phyloP scores from a whole-genome alignment of 1,140 invertebrate species.

The Hypsibius dujardini region DNA sequence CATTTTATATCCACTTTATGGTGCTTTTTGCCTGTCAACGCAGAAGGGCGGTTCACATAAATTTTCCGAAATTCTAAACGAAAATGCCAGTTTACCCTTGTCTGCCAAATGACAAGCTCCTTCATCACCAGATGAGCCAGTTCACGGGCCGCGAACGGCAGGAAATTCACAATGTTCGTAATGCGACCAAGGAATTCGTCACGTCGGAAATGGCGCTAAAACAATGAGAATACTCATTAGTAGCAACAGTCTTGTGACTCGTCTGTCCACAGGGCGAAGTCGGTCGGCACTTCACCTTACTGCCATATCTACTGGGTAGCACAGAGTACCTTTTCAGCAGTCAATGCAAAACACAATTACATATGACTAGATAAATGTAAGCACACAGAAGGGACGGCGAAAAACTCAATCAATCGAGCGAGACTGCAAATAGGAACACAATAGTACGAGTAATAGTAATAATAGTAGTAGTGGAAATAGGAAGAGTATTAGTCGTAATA shows the following conservation, averaged over 20 bases:
- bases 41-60: no score
- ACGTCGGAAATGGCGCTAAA: constrained; percentile 51
- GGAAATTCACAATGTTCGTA: constrained; percentile 83
- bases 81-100: no score
- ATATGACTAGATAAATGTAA: no score
- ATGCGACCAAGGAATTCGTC: constrained; percentile 84
- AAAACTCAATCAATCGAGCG: background rate
- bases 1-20: constrained; percentile 63
- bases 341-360: no score
- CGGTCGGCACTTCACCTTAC: constrained; percentile 38
- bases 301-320: constrained; percentile 46
- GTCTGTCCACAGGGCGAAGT: background rate
- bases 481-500: no score
- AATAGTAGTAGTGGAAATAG: no score
- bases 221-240: no score
- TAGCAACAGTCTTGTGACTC: background rate
- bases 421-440: background rate
- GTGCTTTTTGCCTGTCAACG: constrained; percentile 44
- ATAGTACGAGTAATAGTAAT: no score
- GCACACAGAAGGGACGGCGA: no score
- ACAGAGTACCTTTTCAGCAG: no score
- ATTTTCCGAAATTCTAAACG: no score
- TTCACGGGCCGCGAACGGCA: constrained; percentile 70
- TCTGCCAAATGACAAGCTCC: constrained; percentile 61
- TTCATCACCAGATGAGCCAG: constrained; percentile 54